Conservation (phyloP, 2,113 vertebrate genomes). For the Tragelaphus scriptus region DNA sequence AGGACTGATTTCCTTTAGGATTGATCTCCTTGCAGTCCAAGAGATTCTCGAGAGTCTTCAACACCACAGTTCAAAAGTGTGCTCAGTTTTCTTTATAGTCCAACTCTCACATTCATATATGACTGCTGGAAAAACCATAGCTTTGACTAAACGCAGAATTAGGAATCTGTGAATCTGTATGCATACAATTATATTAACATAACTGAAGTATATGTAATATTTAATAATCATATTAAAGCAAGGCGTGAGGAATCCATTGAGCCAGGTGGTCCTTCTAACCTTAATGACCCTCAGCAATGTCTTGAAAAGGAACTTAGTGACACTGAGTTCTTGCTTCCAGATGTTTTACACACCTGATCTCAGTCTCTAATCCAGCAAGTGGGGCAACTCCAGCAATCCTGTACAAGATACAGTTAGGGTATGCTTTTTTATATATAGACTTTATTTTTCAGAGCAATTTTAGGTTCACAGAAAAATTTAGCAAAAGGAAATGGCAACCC, state of each 20-base stretch:
- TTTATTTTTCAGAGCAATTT: not conserved
- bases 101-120: not conserved
- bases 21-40: not conserved
- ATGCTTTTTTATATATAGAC: not conserved
- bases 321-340: not conserved
- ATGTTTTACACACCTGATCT: too few relatives aligned
- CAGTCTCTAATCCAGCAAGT: not conserved
- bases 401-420: not conserved
- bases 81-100: not conserved
- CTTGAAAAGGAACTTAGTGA: not conserved
- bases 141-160: not conserved
- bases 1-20: not conserved
- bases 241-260: fast-evolving
- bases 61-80: not conserved
- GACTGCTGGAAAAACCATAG: not conserved
- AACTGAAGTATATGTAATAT: not conserved
- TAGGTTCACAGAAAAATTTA: not conserved
- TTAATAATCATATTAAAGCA: not conserved
- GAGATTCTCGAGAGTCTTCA: not conserved
- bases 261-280: not conserved
- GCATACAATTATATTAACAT: not conserved
- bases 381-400: too few relatives aligned
- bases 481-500: not conserved
- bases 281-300: fast-evolving
- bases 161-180: not conserved